Evolutionary conservation across 2,113 vertebrate species (phyloP).

Genomic region (Oenanthe oenanthe): DNA sequence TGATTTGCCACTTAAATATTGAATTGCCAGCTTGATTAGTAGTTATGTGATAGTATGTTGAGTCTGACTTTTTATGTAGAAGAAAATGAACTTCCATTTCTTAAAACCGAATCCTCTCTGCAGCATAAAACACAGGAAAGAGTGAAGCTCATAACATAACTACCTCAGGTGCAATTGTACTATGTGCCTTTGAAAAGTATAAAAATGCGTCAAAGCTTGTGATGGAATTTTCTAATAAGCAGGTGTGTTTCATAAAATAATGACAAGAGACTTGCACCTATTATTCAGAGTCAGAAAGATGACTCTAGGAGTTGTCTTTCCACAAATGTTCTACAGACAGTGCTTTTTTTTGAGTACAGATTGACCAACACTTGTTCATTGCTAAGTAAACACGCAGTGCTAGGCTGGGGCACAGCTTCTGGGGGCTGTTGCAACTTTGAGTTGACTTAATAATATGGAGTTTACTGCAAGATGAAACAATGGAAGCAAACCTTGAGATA

Average conservation of each 20-base stretch:
- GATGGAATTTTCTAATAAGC: background rate
- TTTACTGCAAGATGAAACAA: background rate
- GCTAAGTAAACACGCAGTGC: background rate
- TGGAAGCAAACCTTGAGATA: background rate
- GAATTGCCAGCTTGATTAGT: background rate
- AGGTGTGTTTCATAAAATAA: background rate
- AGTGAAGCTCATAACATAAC: background rate
- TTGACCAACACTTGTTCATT: fast-evolving
- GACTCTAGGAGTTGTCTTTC: background rate
- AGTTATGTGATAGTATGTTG: fast-evolving
- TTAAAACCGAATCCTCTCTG: background rate
- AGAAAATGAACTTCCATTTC: background rate
- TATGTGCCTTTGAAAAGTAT: background rate
- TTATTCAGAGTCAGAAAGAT: background rate
- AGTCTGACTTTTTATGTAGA: background rate
- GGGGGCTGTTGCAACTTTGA: background rate
- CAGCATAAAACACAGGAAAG: background rate
- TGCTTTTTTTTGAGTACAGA: background rate
- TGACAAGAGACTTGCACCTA: background rate
- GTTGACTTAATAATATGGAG: background rate
- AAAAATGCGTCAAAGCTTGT: background rate
- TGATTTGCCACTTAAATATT: background rate
- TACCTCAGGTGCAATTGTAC: background rate
- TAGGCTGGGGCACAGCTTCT: background rate
- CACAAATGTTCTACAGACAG: background rate